Evolutionary conservation across 2,797 vertebrate species (phyloP).

Genomic region (Cuculus canorus): DNA sequence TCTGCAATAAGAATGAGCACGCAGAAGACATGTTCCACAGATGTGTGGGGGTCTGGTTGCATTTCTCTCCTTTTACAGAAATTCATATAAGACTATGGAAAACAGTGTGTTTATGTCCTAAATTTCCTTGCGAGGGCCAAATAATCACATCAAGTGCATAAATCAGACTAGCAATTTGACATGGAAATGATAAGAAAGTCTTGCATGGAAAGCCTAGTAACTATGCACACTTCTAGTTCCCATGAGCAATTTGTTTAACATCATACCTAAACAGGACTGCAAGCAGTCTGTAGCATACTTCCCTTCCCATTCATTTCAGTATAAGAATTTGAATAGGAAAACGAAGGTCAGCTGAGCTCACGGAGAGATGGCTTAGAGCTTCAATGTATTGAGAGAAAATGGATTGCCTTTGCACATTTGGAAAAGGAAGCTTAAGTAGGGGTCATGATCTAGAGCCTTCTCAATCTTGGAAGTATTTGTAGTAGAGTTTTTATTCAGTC

Average conservation of each 20-base stretch:
- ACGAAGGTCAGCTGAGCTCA: not conserved
- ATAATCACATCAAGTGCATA: not conserved
- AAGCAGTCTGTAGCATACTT: not conserved
- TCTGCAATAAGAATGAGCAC: not conserved
- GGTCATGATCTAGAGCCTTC: not conserved
- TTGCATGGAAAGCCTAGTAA: not conserved
- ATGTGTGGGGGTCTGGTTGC: rapidly evolving
- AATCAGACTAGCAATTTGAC: not conserved
- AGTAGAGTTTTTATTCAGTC: not conserved
- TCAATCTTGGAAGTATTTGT: not conserved
- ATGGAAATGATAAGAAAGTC: not conserved
- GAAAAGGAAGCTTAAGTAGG: not conserved
- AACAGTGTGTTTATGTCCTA: not conserved
- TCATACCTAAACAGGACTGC: not conserved
- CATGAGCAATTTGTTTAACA: rapidly evolving
- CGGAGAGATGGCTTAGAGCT: not conserved
- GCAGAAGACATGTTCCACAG: not conserved
- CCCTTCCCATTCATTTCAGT: not conserved
- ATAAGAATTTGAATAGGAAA: not conserved
- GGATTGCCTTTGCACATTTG: not conserved
- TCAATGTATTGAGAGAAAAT: not conserved
- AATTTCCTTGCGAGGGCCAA: not conserved
- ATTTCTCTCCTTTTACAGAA: not conserved
- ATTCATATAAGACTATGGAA: not conserved
- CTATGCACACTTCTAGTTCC: not conserved